Evolutionary conservation across 2,888 invertebrate species (phyloP), one percentile per base, ranked within the genome.

Genomic region (Acleris sparsana): DNA sequence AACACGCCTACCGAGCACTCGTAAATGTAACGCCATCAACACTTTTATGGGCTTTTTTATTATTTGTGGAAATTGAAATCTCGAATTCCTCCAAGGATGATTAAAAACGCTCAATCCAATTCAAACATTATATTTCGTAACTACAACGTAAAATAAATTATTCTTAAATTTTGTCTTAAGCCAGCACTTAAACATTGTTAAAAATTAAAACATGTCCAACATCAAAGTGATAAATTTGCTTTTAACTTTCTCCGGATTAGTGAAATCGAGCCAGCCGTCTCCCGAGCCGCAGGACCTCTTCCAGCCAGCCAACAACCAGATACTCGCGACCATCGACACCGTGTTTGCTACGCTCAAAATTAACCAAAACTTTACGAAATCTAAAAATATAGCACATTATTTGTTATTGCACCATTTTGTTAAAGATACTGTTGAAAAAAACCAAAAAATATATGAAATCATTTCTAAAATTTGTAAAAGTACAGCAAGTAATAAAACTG

Each of bases 341-440:
- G 33, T 84, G 29, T 80, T 85, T 22, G 61, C 69, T 0, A 52
- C 39, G n/a, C 69, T 83, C 7, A 73, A 75, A 55, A 62, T 82
- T 11, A 25, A 70, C 9, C 55, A 72, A 17, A 69, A 68, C 6
- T 77, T 81, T 61, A 60, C 62, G n/a, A 62, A 66, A 46, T 67
- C 68, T 52, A 20, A 65, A 0, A 75, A 78, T 69, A 69, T 71
- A 49, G 70, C 73, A 61, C 57, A 69, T 4, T 65, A 82, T 22
- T 57, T 80, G 33, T 69, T 66, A 39, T 77, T 81, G 73, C 78
- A 80, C 67, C 70, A 71, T 46, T 55, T 55, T 13, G 7, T 43
- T 5, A 39, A 43, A 18, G 39, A 55, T 6, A 16, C 20, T 5
- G 18, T 39, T 16, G 16, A 20, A 2, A 55, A 29, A 39, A 55